Base-by-base conservation (phyloP, 2,113 vertebrate species). In the Alouatta palliata region DNA sequence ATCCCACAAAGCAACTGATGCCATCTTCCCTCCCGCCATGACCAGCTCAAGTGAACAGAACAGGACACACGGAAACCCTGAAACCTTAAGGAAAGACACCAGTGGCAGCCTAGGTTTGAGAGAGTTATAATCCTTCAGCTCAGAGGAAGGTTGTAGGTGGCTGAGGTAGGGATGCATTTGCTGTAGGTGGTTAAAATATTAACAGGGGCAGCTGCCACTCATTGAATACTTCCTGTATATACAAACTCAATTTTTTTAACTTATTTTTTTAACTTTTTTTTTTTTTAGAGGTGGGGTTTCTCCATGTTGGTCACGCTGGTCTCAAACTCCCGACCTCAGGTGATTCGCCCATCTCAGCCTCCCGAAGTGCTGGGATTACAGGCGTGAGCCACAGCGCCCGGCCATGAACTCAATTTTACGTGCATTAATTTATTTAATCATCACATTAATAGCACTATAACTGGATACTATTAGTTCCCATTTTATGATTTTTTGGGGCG, bases 21-120 rank as follows among this genome's bases (percentile, higher is more conserved):
- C 77, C 75, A 87, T 35, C 45, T 86, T 52, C 71, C 27, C 27
- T 90, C 83, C 76, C 12, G 8, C 58, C 43, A 90, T 3, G 37
- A 87, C 32, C 49, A 54, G 37, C 77, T 89, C 56, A 90, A 79
- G 61, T 3, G 27, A 87, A 92, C 86, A 83, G 58, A 83, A 96
- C 9, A 70, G 40, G 70, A 75, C 64, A 81, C 8, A 76, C 25
- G 23, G 32, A 23, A 92, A 47, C 64, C 76, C 81, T 2, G 52
- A 92, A 56, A 71, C 56, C 84, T 75, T 81, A 52, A 49, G 61
- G 75, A 90, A 95, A 76, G 80, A 58, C 19, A 64, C 5, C 21
- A 2, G 25, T 20, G 23, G 83, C 79, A 80, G 70, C 40, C 47
- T 12, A 70, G 75, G 35, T 47, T 66, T 79, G 32, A 88, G 52